phyloP scores from a whole-genome alignment of 1,140 invertebrate genomes.

The Physella acuta region DNA sequence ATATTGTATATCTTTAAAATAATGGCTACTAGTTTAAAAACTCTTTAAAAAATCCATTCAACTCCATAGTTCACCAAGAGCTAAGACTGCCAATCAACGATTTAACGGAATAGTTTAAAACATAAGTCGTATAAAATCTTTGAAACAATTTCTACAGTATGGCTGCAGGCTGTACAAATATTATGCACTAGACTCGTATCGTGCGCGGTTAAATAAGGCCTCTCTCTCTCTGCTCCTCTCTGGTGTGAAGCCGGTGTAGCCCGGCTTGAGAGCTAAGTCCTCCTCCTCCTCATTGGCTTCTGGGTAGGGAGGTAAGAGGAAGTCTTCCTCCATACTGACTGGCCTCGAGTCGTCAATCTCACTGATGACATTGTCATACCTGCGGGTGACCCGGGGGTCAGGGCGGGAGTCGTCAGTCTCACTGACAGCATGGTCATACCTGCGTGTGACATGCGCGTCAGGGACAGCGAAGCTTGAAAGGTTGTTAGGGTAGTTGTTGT shows the following conservation, averaged over 20 bases:
- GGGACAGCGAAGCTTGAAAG: not conserved
- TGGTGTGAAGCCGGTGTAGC: constrained; percentile 9
- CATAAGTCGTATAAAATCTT: too few relatives aligned
- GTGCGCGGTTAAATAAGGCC: constrained; percentile 11
- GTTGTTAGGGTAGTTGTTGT: not conserved
- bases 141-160: too few relatives aligned
- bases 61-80: not conserved
- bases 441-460: not conserved
- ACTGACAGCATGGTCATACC: not conserved
- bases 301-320: constrained; percentile 26
- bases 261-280: not conserved
- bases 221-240: constrained; percentile 18
- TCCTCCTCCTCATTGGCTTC: constrained; percentile 21
- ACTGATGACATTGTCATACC: constrained; percentile 3
- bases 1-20: not conserved
- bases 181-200: constrained; percentile 25
- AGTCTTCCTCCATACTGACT: constrained; percentile 26
- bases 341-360: constrained; percentile 12
- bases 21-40: not conserved
- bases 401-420: not conserved
- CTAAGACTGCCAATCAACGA: not conserved
- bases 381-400: not conserved
- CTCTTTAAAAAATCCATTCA: not conserved
- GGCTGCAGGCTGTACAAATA: not conserved
- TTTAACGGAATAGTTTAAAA: too few relatives aligned